Evolutionary conservation across 1,140 invertebrate genomes (phyloP), one percentile per base, ranked within the genome.

Genomic region (Megathymus violae): DNA sequence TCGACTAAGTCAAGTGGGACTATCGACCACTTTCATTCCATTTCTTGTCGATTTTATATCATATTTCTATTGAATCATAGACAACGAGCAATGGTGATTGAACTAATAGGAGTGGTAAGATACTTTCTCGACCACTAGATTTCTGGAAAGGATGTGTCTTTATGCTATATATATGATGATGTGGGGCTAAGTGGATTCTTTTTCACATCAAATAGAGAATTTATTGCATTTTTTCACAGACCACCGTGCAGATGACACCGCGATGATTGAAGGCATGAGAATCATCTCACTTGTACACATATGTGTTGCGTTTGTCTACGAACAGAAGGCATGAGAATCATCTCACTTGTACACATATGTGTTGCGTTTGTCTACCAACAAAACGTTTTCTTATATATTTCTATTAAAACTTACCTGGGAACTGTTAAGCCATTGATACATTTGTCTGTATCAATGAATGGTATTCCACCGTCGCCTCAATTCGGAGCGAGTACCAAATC

Each of bases 201-300:
- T 76, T 80, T 76, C 67, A 65, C 58, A 40, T 47, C 46, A 36
- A 43, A 48, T 61, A 72, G 71, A 66, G 71, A 50, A 82, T 84
- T 82, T 79, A 78, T 79, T 71, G 65, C 63, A 44, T 78, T 80
- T 82, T 80, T 78, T 74, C 50, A 48, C 44, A 69, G 78, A 82
- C 78, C 82, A 82, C 78, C 82, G 72, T 71, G 69, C 67, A 52
- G 56, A 68, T 67, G 78, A 79, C 74, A 71, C 54, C 69, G 38
- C 62, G 65, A 69, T 80, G 76, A 75, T 76, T 70, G 67, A 74
- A 65, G 50, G 69, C 62, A 27, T 65, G 63, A 40, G 68, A 66
- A 62, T 43, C 38, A 38, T 43, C 46, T 56, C 43, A 41, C 41
- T 50, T 27, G 10, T 14, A 22, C 38, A 31, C 38, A 43, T 54